These are phyloP conservation scores for Siniperca knerii DNA, from an alignment of 2,113 vertebrate species.

Conservation along the genomic window DNA sequence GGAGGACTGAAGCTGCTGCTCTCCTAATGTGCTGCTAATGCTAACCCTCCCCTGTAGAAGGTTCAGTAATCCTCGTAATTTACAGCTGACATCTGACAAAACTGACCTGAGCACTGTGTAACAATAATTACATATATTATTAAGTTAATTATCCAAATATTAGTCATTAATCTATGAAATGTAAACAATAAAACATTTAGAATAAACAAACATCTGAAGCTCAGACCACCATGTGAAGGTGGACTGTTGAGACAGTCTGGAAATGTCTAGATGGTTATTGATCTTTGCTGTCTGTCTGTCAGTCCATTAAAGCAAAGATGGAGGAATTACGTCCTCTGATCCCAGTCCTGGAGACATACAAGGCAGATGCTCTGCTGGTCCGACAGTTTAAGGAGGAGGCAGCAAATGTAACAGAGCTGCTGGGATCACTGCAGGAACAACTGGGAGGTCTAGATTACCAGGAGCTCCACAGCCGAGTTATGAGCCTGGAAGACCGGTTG, in stretches of 20 bases:
- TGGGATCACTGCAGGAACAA: conserved; percentile 95
- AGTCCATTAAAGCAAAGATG: conserved; percentile 99
- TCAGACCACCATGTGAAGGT: background rate
- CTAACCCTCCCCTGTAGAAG: background rate
- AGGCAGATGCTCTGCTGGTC: conserved; percentile 97
- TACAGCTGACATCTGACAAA: too few relatives aligned
- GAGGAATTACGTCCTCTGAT: conserved; percentile 98
- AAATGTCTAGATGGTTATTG: background rate
- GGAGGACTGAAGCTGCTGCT: background rate
- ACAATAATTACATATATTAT: too few relatives aligned
- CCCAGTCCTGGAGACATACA: conserved; percentile 98
- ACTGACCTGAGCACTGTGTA: too few relatives aligned
- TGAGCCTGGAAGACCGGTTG: conserved; percentile 70
- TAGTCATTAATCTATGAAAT: background rate
- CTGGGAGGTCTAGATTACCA: conserved; percentile 92
- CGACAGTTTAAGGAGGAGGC: conserved; percentile 98
- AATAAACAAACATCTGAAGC: background rate
- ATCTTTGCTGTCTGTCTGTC: conserved; percentile 67
- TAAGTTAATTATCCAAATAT: background rate
- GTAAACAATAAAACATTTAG: background rate
- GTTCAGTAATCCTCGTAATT: too few relatives aligned
- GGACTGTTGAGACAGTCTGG: too few relatives aligned
- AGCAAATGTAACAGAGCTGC: conserved; percentile 94
- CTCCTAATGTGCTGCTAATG: background rate
- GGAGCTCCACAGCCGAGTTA: conserved; percentile 68